Evolutionary conservation across 2,888 invertebrate species (phyloP).

Genomic region (Agrochola litura): DNA sequence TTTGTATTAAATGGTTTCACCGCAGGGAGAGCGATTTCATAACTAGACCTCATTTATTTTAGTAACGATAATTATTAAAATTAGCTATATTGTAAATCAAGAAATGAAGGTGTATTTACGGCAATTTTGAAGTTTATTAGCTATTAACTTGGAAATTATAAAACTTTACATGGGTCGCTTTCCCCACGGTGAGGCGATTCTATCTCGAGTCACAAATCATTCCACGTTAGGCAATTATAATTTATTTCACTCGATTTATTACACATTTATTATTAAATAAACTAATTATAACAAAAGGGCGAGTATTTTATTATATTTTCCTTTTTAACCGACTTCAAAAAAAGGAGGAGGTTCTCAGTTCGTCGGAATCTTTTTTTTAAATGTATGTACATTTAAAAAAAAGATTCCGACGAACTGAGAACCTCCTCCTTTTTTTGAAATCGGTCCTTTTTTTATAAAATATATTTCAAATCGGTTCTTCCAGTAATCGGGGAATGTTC

Average conservation of each 20-base stretch:
- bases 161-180: slow-evolving; percentile 60
- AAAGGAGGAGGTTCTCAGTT: no score
- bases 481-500: no score
- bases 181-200: slow-evolving; percentile 61
- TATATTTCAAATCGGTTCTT: no score
- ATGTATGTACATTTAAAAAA: no score
- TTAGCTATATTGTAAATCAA: slow-evolving; percentile 20
- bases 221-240: slow-evolving; percentile 78
- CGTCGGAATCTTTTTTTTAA: no score
- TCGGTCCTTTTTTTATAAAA: no score
- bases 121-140: slow-evolving; percentile 35
- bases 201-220: slow-evolving; percentile 74
- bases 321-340: not conserved
- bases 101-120: slow-evolving; percentile 25
- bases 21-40: slow-evolving; percentile 36
- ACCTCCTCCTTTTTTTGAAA: no score
- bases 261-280: slow-evolving; percentile 83
- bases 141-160: slow-evolving; percentile 39
- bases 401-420: no score
- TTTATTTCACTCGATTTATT: slow-evolving; percentile 85
- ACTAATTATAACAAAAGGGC: slow-evolving; percentile 70
- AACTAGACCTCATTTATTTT: slow-evolving; percentile 9
- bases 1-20: slow-evolving; percentile 43
- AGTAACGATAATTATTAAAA: slow-evolving; percentile 26
- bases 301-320: slow-evolving; percentile 44